Percentiles rank a stretch among this genome's conserved stretches.
These are phyloP conservation scores for Tenthredo scrophulariae DNA, from an alignment of 2,888 invertebrate genomes.

Conservation along the genomic window DNA sequence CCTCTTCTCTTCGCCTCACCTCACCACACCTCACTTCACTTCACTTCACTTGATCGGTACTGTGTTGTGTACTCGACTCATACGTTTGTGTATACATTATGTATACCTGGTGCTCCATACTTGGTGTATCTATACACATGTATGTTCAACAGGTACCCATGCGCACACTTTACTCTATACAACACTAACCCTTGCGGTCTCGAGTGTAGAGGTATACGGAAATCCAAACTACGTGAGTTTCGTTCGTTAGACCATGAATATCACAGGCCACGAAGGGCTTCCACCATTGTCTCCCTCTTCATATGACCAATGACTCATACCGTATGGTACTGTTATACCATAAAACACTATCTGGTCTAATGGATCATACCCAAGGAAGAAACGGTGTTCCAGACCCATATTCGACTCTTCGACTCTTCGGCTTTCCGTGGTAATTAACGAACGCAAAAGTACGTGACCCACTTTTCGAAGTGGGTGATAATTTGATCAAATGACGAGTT, in stretches of 20 bases:
- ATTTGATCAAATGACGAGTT: slow-evolving; percentile 66
- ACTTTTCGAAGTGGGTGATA: slow-evolving; percentile 71
- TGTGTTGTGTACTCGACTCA: slow-evolving; percentile 46
- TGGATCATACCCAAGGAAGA: background rate
- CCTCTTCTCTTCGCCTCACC: background rate
- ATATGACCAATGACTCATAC: slow-evolving; percentile 68
- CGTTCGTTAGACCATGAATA: background rate
- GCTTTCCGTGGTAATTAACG: background rate
- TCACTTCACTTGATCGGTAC: background rate
- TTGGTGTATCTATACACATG: slow-evolving; percentile 6
- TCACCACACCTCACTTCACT: background rate
- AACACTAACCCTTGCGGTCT: background rate
- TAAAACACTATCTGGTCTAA: background rate
- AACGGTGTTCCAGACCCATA: background rate
- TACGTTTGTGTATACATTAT: slow-evolving; percentile 55
- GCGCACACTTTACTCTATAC: slow-evolving; percentile 45
- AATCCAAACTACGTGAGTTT: slow-evolving; percentile 23
- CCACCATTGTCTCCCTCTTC: slow-evolving; percentile 69
- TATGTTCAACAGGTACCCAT: slow-evolving; percentile 65
- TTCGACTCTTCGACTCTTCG: background rate
- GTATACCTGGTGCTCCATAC: slow-evolving; percentile 56
- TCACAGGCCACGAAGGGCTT: slow-evolving; percentile 70
- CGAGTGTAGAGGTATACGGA: slow-evolving; percentile 34
- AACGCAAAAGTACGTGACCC: slow-evolving; percentile 63
- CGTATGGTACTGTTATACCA: slow-evolving; percentile 58